phyloP scores from a whole-genome alignment of 2,888 invertebrate genomes.

The Perizoma affinitatum region DNA sequence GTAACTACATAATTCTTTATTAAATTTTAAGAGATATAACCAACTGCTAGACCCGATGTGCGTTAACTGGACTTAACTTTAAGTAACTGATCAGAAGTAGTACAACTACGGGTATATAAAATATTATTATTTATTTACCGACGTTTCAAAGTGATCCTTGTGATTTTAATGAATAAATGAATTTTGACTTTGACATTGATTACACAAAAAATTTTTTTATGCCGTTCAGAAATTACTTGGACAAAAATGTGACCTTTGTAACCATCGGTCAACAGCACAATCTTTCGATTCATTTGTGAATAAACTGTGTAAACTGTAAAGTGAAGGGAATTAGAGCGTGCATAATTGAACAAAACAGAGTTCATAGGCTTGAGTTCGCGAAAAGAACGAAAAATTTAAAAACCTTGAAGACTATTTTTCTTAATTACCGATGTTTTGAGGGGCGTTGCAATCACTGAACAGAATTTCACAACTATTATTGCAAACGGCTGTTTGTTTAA shows the following conservation, averaged over 20 bases:
- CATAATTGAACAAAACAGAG: constrained; percentile 22
- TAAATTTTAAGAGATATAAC: background rate
- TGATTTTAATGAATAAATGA: too few relatives aligned
- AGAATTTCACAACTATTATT: constrained; percentile 12
- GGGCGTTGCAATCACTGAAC: too few relatives aligned
- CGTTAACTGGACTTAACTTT: too few relatives aligned
- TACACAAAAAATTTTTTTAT: too few relatives aligned
- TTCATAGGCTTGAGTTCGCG: constrained; percentile 14
- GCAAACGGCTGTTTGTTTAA: constrained; percentile 22
- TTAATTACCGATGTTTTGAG: background rate
- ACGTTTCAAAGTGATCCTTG: too few relatives aligned
- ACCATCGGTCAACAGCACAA: constrained; percentile 15
- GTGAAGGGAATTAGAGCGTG: constrained; percentile 32
- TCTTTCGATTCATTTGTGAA: constrained; percentile 25
- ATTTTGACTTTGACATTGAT: too few relatives aligned
- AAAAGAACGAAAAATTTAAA: constrained; percentile 5
- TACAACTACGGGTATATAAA: too few relatives aligned
- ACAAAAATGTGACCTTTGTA: constrained; percentile 5
- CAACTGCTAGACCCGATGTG: too few relatives aligned
- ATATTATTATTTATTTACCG: too few relatives aligned
- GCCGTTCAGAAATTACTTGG: background rate
- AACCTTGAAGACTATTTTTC: constrained; percentile 5
- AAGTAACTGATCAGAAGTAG: too few relatives aligned
- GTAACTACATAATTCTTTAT: constrained; percentile 1
- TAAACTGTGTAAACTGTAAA: constrained; percentile 13